Percentiles rank a stretch among this genome's conserved stretches.
Evolutionary conservation across 1,140 invertebrate genomes (phyloP).

Genomic region (Antheraea pernyi): DNA sequence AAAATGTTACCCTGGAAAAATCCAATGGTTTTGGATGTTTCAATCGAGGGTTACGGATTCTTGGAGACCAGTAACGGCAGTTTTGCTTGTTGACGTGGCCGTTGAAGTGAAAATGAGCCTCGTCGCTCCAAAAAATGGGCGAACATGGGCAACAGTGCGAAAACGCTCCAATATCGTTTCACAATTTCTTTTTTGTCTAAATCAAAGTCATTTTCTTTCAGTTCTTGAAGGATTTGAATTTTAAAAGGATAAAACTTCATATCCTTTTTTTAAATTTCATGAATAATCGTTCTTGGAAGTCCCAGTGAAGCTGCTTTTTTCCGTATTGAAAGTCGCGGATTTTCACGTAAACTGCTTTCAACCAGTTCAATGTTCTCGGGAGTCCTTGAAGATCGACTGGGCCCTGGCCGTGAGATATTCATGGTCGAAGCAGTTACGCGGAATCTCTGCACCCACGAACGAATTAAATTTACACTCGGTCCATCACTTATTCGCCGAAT

Average conservation of each 20-base stretch:
- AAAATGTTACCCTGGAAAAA: slow-evolving; percentile 13
- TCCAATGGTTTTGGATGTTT: slow-evolving; percentile 18
- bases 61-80: slow-evolving; percentile 16
- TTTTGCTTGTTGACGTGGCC: slow-evolving; percentile 19
- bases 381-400: slow-evolving; percentile 18
- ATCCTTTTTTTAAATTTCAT: slow-evolving; percentile 21
- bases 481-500: not conserved
- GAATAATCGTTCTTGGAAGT: slow-evolving; percentile 16
- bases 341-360: slow-evolving; percentile 21
- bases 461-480: slow-evolving; percentile 9
- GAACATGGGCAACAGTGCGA: too few species aligned
- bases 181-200: slow-evolving; percentile 13
- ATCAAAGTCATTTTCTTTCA: slow-evolving; percentile 2
- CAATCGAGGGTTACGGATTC: slow-evolving; percentile 3
- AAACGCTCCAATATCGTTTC: slow-evolving; percentile 18
- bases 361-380: slow-evolving; percentile 25
- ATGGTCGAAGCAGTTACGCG: slow-evolving; percentile 14
- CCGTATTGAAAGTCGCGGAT: slow-evolving; percentile 23
- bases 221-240: slow-evolving; percentile 22
- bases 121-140: slow-evolving; percentile 13
- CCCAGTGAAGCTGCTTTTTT: slow-evolving; percentile 21
- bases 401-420: not conserved
- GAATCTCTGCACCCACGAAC: slow-evolving; percentile 7
- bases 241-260: slow-evolving; percentile 27
- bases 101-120: slow-evolving; percentile 17